Conservation (phyloP, 2,888 invertebrate genomes). For the Thymelicus acteon region DNA sequence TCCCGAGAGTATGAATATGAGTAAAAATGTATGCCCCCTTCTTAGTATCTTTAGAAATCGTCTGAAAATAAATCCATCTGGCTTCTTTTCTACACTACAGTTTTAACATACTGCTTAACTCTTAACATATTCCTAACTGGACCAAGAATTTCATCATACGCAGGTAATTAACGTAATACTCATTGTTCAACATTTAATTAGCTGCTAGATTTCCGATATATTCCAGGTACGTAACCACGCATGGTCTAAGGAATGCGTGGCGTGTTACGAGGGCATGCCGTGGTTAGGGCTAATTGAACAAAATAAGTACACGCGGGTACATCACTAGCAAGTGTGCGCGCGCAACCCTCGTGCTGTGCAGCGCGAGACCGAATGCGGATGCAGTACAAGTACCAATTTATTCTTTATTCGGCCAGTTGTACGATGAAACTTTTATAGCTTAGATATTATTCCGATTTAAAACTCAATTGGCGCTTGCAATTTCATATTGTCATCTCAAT, state of each 20-base stretch:
- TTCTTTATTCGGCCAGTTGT: not conserved
- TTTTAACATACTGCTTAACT: too few relatives aligned
- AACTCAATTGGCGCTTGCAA: too few relatives aligned
- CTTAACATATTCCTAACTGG: too few relatives aligned
- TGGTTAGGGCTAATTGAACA: constrained; percentile 16
- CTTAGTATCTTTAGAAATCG: too few relatives aligned
- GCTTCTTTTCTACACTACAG: not conserved
- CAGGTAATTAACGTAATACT: too few relatives aligned
- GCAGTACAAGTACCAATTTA: constrained; percentile 6
- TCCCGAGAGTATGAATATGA: too few relatives aligned
- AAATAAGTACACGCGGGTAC: constrained; percentile 36
- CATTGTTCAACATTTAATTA: too few relatives aligned
- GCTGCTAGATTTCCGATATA: not conserved
- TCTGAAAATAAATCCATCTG: not conserved
- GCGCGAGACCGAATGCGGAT: constrained; percentile 38
- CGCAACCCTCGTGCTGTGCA: constrained; percentile 52
- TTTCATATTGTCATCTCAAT: too few relatives aligned
- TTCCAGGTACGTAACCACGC: not conserved
- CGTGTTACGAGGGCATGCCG: constrained; percentile 4
- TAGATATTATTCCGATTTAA: too few relatives aligned
- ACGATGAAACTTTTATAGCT: too few relatives aligned
- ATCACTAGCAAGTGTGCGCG: constrained; percentile 46
- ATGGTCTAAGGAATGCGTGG: not conserved
- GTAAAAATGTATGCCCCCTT: too few relatives aligned
- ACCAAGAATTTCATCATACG: too few relatives aligned